phyloP scores from a whole-genome alignment of 2,888 invertebrate genomes.

The Clitarchus hookeri region DNA sequence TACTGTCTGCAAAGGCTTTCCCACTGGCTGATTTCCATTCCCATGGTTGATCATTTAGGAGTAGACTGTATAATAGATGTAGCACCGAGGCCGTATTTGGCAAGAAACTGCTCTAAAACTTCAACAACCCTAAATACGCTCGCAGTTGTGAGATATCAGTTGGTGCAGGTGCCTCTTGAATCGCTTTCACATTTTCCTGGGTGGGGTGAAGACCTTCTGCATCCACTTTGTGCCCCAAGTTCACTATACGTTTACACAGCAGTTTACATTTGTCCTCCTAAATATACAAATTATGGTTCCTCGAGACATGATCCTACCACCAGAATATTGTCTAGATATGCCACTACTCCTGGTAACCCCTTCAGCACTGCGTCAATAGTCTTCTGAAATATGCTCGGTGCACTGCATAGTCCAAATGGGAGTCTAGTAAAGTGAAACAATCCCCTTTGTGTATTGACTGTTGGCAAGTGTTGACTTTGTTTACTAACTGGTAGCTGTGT shows the following conservation, averaged over 20 bases:
- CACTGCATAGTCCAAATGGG: background rate
- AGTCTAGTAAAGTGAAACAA: background rate
- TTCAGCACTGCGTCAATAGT: background rate
- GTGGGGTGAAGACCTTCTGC: background rate
- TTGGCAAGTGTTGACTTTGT: background rate
- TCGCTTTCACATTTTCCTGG: background rate
- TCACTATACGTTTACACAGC: background rate
- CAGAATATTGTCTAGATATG: background rate
- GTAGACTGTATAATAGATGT: background rate
- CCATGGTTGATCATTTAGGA: background rate
- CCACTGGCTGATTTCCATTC: background rate
- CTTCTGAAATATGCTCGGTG: background rate
- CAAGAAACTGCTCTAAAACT: background rate
- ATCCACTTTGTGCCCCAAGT: background rate
- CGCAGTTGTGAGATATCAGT: background rate
- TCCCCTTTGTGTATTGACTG: background rate
- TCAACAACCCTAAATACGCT: background rate
- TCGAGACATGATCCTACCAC: background rate
- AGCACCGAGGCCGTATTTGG: background rate
- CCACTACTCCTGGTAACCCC: background rate
- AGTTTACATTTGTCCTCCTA: background rate
- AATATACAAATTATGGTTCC: background rate
- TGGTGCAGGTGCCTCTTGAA: background rate
- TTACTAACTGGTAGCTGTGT: background rate
- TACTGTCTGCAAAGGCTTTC: background rate